These are phyloP conservation scores for Panagrolaimus sp. DNA, from an alignment of 1,140 invertebrate species.

Conservation along the genomic window DNA sequence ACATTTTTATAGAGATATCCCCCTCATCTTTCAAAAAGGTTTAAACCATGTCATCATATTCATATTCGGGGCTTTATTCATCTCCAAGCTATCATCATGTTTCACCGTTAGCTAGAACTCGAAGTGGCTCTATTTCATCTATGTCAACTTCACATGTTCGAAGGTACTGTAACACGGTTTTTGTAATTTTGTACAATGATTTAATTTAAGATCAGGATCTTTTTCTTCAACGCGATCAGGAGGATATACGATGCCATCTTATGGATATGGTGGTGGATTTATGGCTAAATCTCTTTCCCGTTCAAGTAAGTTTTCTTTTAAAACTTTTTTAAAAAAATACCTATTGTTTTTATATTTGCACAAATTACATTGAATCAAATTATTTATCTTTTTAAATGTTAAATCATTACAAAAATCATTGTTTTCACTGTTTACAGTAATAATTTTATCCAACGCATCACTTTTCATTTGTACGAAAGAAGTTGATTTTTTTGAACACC, in stretches of 20 bases:
- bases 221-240: constrained; percentile 23
- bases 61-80: constrained; percentile 8
- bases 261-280: constrained; percentile 26
- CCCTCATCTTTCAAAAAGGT: background rate
- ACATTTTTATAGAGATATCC: too few species aligned
- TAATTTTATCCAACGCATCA: too few species aligned
- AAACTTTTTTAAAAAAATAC: background rate
- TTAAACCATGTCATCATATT: background rate
- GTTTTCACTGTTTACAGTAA: too few species aligned
- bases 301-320: background rate
- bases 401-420: too few species aligned
- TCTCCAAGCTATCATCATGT: constrained; percentile 27
- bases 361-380: too few species aligned
- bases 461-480: too few species aligned
- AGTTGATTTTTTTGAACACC: too few species aligned
- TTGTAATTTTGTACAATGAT: background rate
- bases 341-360: too few species aligned
- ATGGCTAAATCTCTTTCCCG: constrained; percentile 6
- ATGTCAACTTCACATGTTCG: background rate
- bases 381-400: too few species aligned
- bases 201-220: constrained; percentile 22
- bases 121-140: constrained; percentile 19
- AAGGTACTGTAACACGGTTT: background rate
- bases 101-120: constrained; percentile 25
- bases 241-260: constrained; percentile 29